phyloP scores from a whole-genome alignment of 2,888 invertebrate genomes.

The Acrocyrtus sp. region DNA sequence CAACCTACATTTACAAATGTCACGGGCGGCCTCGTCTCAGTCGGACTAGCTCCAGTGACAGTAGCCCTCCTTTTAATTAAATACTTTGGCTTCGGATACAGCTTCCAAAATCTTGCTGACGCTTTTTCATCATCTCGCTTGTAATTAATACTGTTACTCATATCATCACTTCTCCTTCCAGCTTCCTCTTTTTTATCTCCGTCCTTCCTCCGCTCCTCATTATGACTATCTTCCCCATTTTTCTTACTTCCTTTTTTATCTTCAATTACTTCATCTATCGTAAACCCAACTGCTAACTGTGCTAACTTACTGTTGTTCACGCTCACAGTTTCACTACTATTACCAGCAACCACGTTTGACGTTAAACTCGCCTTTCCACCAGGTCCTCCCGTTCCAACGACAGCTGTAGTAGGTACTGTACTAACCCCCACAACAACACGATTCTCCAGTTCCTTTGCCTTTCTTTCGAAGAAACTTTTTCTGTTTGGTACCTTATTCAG shows the following conservation, averaged over 20 bases:
- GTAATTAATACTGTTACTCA: no score
- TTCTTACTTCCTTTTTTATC: no score
- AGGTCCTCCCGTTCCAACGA: not conserved
- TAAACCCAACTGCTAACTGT: not conserved
- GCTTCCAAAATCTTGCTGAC: conserved; percentile 69
- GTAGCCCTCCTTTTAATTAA: conserved; percentile 85
- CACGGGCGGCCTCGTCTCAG: conserved; percentile 72
- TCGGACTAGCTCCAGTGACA: conserved; percentile 84
- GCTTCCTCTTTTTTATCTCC: no score
- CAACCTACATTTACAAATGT: conserved; percentile 75
- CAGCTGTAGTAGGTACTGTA: no score
- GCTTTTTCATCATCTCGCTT: not conserved
- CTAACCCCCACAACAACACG: no score
- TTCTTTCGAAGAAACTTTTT: conserved; percentile 68
- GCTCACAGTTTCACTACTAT: no score
- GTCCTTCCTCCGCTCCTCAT: no score
- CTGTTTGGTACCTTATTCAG: conserved; percentile 77
- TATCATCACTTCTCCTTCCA: no score
- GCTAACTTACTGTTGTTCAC: no score
- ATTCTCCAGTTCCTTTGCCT: conserved; percentile 62
- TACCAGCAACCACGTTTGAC: not conserved
- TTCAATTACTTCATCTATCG: conserved; percentile 5
- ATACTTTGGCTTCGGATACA: conserved; percentile 79
- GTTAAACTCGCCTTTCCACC: not conserved
- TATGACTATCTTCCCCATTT: no score